These are phyloP conservation scores for Brachypodius melanocephalos DNA, from an alignment of 2,113 vertebrate genomes.

Conservation along the genomic window DNA sequence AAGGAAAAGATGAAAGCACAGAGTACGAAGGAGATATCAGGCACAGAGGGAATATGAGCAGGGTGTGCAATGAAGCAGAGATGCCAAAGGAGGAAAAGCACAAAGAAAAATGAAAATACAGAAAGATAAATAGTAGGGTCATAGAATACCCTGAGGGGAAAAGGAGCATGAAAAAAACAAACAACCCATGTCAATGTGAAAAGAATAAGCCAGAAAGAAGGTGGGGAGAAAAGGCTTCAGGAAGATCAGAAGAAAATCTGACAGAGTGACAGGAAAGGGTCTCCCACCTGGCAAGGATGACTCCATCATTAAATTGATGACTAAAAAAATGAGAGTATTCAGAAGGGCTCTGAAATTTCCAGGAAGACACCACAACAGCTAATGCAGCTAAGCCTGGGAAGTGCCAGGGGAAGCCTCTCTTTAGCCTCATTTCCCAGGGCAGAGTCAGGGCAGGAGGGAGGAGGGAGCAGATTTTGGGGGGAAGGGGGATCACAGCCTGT, in stretches of 20 bases:
- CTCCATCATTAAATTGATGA: not conserved
- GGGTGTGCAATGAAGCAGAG: not conserved
- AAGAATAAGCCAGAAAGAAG: not conserved
- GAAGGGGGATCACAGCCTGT: not conserved
- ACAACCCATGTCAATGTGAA: not conserved
- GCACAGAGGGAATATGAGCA: not conserved
- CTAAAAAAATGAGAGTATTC: not conserved
- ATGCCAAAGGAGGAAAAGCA: not conserved
- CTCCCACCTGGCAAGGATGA: not conserved
- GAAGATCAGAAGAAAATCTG: not conserved
- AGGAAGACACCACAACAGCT: not conserved
- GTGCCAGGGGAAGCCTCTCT: not conserved
- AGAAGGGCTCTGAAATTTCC: not conserved
- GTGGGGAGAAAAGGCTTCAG: not conserved
- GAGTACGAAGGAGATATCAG: not conserved
- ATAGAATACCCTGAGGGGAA: not conserved
- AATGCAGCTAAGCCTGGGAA: not conserved
- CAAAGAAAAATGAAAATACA: constrained; percentile 15
- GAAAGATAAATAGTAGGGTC: not conserved
- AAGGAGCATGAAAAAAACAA: not conserved
- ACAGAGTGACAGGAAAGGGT: not conserved
- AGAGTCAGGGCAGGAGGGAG: not conserved
- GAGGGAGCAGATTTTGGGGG: not conserved
- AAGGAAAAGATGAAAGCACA: not conserved
- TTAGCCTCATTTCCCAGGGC: not conserved